Conservation (phyloP, 1,140 invertebrate species). For the Nasonia vitripennis region DNA sequence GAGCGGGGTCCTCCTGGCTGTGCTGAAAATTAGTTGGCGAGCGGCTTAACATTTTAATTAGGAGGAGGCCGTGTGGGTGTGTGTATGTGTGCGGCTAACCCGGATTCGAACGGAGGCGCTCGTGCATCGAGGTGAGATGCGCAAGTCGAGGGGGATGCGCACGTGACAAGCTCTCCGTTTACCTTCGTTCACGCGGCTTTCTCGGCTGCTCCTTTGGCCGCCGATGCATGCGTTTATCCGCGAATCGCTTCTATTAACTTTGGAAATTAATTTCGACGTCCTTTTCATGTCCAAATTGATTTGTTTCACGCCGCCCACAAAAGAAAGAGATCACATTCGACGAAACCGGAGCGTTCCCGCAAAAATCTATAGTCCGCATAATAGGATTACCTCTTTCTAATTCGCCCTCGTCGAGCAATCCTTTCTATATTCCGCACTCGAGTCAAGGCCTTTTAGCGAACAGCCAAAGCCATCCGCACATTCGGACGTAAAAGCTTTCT, state of each 20-base stretch:
- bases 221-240: not conserved
- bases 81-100: not conserved
- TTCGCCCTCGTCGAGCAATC: conserved; percentile 7
- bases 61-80: conserved; percentile 45
- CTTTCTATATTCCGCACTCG: not conserved
- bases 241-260: conserved; percentile 10
- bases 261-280: not conserved
- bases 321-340: not conserved
- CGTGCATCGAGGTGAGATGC: conserved; percentile 33
- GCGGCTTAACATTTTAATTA: conserved; percentile 64
- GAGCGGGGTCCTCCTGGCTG: conserved; percentile 15
- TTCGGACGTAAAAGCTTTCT: not conserved
- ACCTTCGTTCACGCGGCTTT: not conserved
- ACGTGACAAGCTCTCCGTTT: conserved; percentile 23
- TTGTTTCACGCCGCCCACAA: not conserved
- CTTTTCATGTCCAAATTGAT: not conserved
- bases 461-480: not conserved
- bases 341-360: not conserved
- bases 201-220: too few species aligned
- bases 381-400: conserved; percentile 24
- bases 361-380: conserved; percentile 19
- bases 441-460: not conserved
- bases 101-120: conserved; percentile 51
- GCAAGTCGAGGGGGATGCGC: conserved; percentile 7
- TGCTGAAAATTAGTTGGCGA: conserved; percentile 59